A percentile compares a stretch with the other conserved stretches of the same genome.
phyloP scores from a whole-genome alignment of 2,888 invertebrate genomes.

The Herminia tarsipennalis region DNA sequence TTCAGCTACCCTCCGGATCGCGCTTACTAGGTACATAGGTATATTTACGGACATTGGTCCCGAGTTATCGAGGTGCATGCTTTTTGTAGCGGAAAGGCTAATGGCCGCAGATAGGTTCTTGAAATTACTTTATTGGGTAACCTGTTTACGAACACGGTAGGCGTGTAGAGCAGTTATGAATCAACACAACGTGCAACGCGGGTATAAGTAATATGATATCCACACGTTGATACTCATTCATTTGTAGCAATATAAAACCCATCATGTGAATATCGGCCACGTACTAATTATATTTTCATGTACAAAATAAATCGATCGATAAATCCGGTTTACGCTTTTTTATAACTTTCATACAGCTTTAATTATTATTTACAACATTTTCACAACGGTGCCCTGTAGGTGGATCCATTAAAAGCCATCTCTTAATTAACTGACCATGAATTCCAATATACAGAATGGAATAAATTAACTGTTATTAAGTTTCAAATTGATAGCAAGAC shows the following conservation, averaged over 20 bases:
- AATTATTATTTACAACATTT: conserved; percentile 50
- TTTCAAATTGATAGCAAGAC: no score
- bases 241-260: conserved; percentile 37
- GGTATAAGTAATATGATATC: conserved; percentile 56
- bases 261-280: conserved; percentile 32
- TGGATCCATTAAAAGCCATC: conserved; percentile 41
- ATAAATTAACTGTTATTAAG: conserved; percentile 46
- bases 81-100: conserved; percentile 75
- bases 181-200: conserved; percentile 61
- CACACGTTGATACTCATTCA: conserved; percentile 47
- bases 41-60: conserved; percentile 58
- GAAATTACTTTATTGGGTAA: conserved; percentile 82
- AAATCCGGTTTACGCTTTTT: conserved; percentile 46
- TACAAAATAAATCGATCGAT: conserved; percentile 50
- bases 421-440: conserved; percentile 49
- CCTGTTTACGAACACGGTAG: conserved; percentile 73
- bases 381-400: conserved; percentile 50
- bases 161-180: conserved; percentile 70
- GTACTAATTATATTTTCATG: conserved; percentile 55
- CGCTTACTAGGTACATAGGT: conserved; percentile 27
- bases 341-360: conserved; percentile 38
- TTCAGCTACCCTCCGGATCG: conserved; percentile 21
- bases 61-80: conserved; percentile 64
- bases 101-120: conserved; percentile 76
- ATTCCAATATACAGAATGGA: conserved; percentile 45